phyloP scores from a whole-genome alignment of 2,888 invertebrate species.

The Orthonevra nobilis region DNA sequence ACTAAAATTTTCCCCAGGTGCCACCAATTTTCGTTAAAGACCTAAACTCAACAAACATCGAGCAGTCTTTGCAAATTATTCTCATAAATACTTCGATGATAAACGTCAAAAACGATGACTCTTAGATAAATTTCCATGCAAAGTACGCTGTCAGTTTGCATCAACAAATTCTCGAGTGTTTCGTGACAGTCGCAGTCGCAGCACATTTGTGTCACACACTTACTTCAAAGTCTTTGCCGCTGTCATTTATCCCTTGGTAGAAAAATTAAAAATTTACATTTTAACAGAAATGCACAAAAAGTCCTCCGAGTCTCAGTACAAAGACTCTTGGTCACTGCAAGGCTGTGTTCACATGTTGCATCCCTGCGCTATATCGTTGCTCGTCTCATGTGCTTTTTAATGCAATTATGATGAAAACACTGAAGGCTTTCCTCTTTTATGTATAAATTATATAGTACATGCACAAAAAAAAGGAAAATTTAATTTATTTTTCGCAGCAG shows the following conservation, averaged over 20 bases:
- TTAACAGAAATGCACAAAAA: neutral
- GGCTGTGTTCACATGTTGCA: neutral
- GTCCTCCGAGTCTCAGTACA: slow-evolving; percentile 22
- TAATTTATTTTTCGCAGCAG: slow-evolving; percentile 29
- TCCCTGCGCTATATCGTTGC: neutral
- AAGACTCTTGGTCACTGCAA: slow-evolving; percentile 13
- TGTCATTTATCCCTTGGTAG: neutral
- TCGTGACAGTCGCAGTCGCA: neutral
- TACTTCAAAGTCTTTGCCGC: too few species aligned
- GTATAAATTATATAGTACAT: too few species aligned
- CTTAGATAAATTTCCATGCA: neutral
- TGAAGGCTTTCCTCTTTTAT: slow-evolving; percentile 29
- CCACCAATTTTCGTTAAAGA: too few species aligned
- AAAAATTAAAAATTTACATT: slow-evolving; percentile 12
- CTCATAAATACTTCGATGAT: too few species aligned
- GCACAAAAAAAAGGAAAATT: neutral
- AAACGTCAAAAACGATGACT: neutral
- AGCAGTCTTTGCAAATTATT: too few species aligned
- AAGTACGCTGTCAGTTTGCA: neutral
- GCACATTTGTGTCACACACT: neutral
- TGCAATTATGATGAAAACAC: slow-evolving; percentile 48
- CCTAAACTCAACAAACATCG: too few species aligned
- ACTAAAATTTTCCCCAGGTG: too few species aligned
- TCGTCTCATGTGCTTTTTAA: slow-evolving; percentile 24
- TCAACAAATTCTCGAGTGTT: neutral